Base-by-base conservation (phyloP, 2,113 vertebrate genomes). In the Ibidorhyncha struthersii region DNA sequence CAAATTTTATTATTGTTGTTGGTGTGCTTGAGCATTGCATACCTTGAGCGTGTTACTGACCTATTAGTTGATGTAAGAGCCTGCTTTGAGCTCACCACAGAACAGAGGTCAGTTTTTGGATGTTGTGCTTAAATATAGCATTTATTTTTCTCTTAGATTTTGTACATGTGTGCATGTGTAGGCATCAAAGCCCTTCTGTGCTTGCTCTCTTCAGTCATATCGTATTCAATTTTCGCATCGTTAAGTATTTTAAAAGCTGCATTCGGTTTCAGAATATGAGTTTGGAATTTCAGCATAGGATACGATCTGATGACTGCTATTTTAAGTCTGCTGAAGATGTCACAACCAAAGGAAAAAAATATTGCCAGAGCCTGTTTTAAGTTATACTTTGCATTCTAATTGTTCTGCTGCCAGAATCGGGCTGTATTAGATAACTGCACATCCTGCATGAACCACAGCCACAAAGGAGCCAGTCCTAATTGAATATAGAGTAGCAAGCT, bases 401-500 rank as follows among this genome's bases (percentile, higher is more conserved):
- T 94, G 56, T 87, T 96, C 66, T 95, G 40, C 66, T 82, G 70
- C 84, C 84, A 90, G 78, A 89, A 91, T 58, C 3, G 7, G 56
- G 25, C 58, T 87, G 32, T 77, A 41, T 89, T 89, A 85, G 70
- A 69, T 79, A 91, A 72, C 83, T 85, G 52, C 49, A 87, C 17
- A 63, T 95, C 56, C 65, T 87, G 34, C 47, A 43, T 36, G 43
- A 92, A 69, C 67, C 32, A 34, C 19, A 89, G 45, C 40, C 55
- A 89, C 80, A 71, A 81, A 82, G 79, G 91, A 70, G 30, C 25
- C 72, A 26, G 41, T 72, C 47, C 55, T 96, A 94, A 96, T 77
- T 87, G 70, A 92, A 87, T 91, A 67, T 65, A 87, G 81, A 80
- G 53, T 72, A 94, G 77, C 83, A 96, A 96, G 73, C 87, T 93